Percentiles rank a stretch among this genome's conserved stretches.
Conservation (phyloP, 2,797 vertebrate genomes). For the Gobio occitaniae region DNA sequence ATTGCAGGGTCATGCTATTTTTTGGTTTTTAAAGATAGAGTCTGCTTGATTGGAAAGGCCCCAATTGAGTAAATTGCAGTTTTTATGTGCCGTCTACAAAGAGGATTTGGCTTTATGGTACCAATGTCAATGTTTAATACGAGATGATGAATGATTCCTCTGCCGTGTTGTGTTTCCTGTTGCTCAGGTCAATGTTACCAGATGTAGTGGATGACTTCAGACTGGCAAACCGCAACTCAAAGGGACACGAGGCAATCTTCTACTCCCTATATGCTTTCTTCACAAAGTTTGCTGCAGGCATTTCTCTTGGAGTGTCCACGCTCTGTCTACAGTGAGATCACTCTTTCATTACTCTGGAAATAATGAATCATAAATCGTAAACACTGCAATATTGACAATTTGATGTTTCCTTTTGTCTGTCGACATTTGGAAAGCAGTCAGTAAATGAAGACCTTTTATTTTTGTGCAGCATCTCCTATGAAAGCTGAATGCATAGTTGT, state of each 20-base stretch:
- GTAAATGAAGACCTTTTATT: background rate
- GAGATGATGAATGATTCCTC: constrained; percentile 24
- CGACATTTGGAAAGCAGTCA: background rate
- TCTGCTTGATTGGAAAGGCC: constrained; percentile 64
- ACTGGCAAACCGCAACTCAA: constrained; percentile 82
- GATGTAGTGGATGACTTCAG: constrained; percentile 96
- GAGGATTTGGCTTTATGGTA: constrained; percentile 2
- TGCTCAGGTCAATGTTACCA: constrained; percentile 94
- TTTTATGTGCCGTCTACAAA: constrained; percentile 29
- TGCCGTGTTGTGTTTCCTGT: constrained; percentile 12
- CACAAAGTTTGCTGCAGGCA: constrained; percentile 90
- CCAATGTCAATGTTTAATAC: constrained; percentile 10
- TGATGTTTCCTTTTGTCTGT: background rate
- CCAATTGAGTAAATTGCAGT: constrained; percentile 11
- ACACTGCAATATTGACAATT: background rate
- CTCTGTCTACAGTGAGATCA: constrained; percentile 90
- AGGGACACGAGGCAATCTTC: constrained; percentile 96
- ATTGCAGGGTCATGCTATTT: constrained; percentile 66
- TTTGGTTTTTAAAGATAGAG: constrained; percentile 59
- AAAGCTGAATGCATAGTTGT: background rate
- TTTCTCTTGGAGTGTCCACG: constrained; percentile 93
- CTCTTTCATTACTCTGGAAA: constrained; percentile 27
- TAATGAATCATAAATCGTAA: constrained; percentile 6
- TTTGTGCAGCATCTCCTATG: background rate
- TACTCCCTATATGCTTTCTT: constrained; percentile 98